phyloP scores from a whole-genome alignment of 2,888 invertebrate genomes.

The Stenoptilia bipunctidactyla region DNA sequence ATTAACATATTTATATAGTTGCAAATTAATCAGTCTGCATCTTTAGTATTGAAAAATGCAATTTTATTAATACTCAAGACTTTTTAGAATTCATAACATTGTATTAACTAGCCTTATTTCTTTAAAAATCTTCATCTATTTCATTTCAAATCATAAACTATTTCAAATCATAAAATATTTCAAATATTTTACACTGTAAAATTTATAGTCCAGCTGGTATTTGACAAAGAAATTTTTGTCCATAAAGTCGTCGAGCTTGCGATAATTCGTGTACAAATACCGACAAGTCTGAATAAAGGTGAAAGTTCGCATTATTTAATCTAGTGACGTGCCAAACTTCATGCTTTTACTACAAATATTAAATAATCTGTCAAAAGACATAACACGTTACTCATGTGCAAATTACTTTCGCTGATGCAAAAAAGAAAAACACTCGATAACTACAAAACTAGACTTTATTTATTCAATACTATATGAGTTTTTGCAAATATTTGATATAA shows the following conservation, averaged over 20 bases:
- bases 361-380: conserved; percentile 42
- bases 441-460: background rate
- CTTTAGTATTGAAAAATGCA: no score
- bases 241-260: conserved; percentile 17
- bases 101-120: no score
- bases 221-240: background rate
- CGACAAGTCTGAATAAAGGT: conserved; percentile 25
- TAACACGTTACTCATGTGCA: conserved; percentile 44
- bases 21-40: no score
- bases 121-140: no score
- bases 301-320: conserved; percentile 52
- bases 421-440: background rate
- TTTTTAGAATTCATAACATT: no score
- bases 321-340: conserved; percentile 42
- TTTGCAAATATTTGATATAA: conserved; percentile 4
- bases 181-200: no score
- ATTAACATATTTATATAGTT: no score
- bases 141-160: no score
- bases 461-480: background rate
- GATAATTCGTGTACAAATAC: conserved; percentile 31
- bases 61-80: no score
- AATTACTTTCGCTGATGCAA: conserved; percentile 31
- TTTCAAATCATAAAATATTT: no score
- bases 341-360: conserved; percentile 49
- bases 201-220: background rate